A percentile compares a stretch with the other conserved stretches of the same genome.
Conservation (phyloP, 2,797 vertebrate species). For the Siniperca scherzeri region DNA sequence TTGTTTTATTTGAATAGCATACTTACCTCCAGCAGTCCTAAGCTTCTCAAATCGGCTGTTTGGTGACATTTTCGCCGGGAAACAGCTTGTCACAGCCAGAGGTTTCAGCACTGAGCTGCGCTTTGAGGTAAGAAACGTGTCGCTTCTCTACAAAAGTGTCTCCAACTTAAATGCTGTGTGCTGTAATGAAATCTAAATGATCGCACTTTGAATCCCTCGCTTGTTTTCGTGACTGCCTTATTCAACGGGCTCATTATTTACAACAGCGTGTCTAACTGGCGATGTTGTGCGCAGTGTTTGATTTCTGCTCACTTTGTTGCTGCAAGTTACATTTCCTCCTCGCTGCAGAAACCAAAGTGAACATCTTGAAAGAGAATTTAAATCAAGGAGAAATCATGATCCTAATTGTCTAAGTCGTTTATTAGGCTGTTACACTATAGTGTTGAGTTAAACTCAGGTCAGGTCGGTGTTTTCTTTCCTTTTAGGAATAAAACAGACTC, state of each 20-base stretch:
- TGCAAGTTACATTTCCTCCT: slow-evolving; percentile 51
- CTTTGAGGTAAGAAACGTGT: slow-evolving; percentile 76
- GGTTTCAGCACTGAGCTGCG: slow-evolving; percentile 61
- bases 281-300: slow-evolving; percentile 39
- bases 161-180: slow-evolving; percentile 38
- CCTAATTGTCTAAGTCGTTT: slow-evolving; percentile 24
- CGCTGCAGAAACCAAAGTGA: not conserved
- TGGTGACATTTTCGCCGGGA: slow-evolving; percentile 48
- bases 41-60: slow-evolving; percentile 25
- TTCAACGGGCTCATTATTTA: slow-evolving; percentile 26
- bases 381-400: not conserved
- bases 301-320: slow-evolving; percentile 64
- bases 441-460: slow-evolving; percentile 23
- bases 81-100: slow-evolving; percentile 44
- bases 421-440: not conserved
- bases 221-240: not conserved
- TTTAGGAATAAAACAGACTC: slow-evolving; percentile 7
- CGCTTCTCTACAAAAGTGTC: slow-evolving; percentile 36
- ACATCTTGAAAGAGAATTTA: not conserved
- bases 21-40: slow-evolving; percentile 23
- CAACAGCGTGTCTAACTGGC: slow-evolving; percentile 2
- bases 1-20: slow-evolving; percentile 1
- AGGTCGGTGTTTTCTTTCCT: not conserved
- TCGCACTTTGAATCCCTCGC: not conserved
- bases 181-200: not conserved